Evolutionary conservation across 30 jellyfish, hydroid and myxozoan genomes (phyloP).

Genomic region (Mastigias papua): DNA sequence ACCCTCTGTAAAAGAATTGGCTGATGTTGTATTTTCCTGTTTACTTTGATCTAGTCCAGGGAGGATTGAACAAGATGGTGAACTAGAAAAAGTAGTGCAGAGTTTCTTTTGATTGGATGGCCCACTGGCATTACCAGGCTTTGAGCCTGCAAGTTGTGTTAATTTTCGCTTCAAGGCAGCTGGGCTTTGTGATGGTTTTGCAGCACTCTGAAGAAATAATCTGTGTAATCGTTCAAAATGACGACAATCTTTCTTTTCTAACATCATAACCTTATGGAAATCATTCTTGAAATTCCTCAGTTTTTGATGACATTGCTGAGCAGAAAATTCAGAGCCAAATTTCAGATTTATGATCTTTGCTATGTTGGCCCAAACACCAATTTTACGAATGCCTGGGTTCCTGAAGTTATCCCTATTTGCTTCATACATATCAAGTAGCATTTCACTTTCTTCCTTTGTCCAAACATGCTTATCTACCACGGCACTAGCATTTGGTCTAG

Average conservation of each 20-base stretch:
- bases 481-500: not conserved
- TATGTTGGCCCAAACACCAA: constrained; percentile 86
- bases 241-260: constrained; percentile 71
- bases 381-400: constrained; percentile 88
- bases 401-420: constrained; percentile 68
- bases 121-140: not conserved
- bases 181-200: constrained; percentile 74
- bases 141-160: constrained; percentile 73
- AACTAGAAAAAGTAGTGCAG: constrained; percentile 22
- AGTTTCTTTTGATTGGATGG: constrained; percentile 35
- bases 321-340: constrained; percentile 76
- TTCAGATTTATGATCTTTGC: constrained; percentile 62
- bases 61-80: constrained; percentile 29
- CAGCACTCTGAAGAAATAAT: constrained; percentile 53
- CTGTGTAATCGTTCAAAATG: constrained; percentile 67
- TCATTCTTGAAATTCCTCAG: constrained; percentile 86
- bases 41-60: not conserved
- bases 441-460: constrained; percentile 86
- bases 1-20: not conserved
- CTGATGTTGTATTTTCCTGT: not conserved
- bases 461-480: constrained; percentile 85
- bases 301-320: constrained; percentile 89
- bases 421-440: constrained; percentile 82
- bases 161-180: constrained; percentile 73
- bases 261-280: constrained; percentile 86